phyloP scores from a whole-genome alignment of 1,140 invertebrate species.

The Caerostris darwini region DNA sequence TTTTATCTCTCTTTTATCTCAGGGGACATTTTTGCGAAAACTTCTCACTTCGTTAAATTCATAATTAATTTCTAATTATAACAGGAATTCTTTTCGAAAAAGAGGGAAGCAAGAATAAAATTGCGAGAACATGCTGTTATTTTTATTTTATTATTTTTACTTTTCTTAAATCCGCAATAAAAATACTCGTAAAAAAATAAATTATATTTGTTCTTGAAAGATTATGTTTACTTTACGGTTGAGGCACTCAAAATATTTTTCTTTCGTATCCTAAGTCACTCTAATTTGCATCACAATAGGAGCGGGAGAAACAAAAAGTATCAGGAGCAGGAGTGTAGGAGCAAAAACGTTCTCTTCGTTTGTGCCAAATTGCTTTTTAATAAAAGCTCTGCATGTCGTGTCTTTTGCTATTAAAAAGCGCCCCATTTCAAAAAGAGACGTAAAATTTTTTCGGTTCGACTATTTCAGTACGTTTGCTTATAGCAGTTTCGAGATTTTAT shows the following conservation, averaged over 20 bases:
- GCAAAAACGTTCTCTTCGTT: not conserved
- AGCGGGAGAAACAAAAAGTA: not conserved
- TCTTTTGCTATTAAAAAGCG: not conserved
- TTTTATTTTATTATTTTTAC: not conserved
- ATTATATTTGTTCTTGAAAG: not conserved
- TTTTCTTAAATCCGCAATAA: not conserved
- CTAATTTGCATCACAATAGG: conserved; percentile 8
- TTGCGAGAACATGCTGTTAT: not conserved
- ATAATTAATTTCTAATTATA: conserved; percentile 40
- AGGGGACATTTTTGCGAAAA: not conserved
- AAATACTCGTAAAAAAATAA: conserved; percentile 18
- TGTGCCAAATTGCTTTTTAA: conserved; percentile 29
- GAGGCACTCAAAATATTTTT: not conserved
- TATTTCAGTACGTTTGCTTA: too few species aligned
- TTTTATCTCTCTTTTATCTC: not conserved
- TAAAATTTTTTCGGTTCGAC: too few species aligned
- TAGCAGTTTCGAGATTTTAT: too few species aligned
- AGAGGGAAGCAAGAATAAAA: not conserved
- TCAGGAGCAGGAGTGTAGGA: not conserved
- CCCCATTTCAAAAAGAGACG: too few species aligned
- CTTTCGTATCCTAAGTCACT: not conserved
- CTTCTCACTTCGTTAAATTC: not conserved
- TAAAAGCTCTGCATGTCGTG: not conserved
- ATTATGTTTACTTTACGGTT: not conserved
- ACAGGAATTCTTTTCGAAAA: not conserved